Percentiles rank a stretch among this genome's conserved stretches.
phyloP scores from a whole-genome alignment of 2,888 invertebrate genomes.

The Acanthococcus lagerstroemiae region DNA sequence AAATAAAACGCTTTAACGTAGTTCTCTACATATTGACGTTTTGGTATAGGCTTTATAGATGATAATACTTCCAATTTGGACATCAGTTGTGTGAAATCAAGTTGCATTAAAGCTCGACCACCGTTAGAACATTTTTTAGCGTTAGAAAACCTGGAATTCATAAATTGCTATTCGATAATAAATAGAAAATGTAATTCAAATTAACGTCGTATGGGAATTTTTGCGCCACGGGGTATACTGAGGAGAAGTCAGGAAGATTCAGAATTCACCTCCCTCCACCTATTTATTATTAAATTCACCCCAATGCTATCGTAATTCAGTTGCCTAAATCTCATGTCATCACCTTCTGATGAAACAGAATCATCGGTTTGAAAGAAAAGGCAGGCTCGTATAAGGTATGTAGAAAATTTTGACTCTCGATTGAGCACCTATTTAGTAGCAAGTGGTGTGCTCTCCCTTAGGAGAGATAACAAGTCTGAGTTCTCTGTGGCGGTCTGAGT shows the following conservation, averaged over 20 bases:
- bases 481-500: not conserved
- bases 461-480: too few relatives aligned
- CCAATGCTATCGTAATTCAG: not conserved
- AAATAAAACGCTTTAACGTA: conserved; percentile 96
- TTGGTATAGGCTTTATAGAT: conserved; percentile 70
- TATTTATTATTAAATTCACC: too few relatives aligned
- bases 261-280: not conserved
- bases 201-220: too few relatives aligned
- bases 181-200: too few relatives aligned
- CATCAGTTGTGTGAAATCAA: conserved; percentile 91
- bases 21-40: conserved; percentile 79
- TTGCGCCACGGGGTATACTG: too few relatives aligned
- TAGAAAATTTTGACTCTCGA: too few relatives aligned
- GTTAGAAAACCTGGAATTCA: conserved; percentile 73
- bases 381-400: too few relatives aligned
- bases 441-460: too few relatives aligned
- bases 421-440: too few relatives aligned
- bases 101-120: conserved; percentile 92
- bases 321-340: not conserved
- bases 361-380: too few relatives aligned
- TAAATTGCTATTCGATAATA: too few relatives aligned
- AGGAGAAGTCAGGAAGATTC: conserved; percentile 27
- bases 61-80: conserved; percentile 82
- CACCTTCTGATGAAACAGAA: too few relatives aligned
- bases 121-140: conserved; percentile 92